A percentile compares a stretch with the other conserved stretches of the same genome.
Conservation (phyloP, 1,140 invertebrate species). For the Hetaerina americana region DNA sequence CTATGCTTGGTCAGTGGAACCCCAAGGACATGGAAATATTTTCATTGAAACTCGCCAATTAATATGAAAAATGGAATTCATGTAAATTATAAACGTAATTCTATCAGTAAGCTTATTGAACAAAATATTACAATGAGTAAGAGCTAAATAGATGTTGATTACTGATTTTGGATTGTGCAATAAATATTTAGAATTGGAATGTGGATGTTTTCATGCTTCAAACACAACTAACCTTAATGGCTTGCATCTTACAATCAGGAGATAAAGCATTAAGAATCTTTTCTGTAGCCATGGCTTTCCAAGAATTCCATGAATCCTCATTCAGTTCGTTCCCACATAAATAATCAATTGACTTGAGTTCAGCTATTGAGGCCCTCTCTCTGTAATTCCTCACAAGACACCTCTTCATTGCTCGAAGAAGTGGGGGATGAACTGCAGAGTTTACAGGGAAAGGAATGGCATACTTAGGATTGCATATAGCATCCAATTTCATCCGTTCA, state of each 20-base stretch:
- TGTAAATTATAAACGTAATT: too few relatives aligned
- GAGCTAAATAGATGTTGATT: too few relatives aligned
- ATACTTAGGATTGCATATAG: constrained; percentile 64
- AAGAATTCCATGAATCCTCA: background rate
- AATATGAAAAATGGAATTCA: too few relatives aligned
- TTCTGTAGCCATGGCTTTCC: background rate
- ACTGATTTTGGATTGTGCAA: too few relatives aligned
- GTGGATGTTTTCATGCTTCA: too few relatives aligned
- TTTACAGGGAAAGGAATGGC: constrained; percentile 57
- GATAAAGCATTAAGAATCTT: background rate
- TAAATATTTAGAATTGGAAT: too few relatives aligned
- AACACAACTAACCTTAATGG: background rate
- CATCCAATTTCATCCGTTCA: constrained; percentile 59
- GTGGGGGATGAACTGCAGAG: constrained; percentile 11
- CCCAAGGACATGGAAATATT: too few relatives aligned
- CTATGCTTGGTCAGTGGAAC: too few relatives aligned
- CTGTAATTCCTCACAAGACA: background rate
- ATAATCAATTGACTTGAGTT: background rate
- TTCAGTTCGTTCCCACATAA: background rate
- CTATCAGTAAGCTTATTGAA: too few relatives aligned
- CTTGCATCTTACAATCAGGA: background rate
- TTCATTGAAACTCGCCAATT: too few relatives aligned
- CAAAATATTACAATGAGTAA: too few relatives aligned
- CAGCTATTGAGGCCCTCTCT: background rate
- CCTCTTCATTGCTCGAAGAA: background rate